Base-by-base conservation (phyloP, 2,113 vertebrate species). In the Eclectus roratus region DNA sequence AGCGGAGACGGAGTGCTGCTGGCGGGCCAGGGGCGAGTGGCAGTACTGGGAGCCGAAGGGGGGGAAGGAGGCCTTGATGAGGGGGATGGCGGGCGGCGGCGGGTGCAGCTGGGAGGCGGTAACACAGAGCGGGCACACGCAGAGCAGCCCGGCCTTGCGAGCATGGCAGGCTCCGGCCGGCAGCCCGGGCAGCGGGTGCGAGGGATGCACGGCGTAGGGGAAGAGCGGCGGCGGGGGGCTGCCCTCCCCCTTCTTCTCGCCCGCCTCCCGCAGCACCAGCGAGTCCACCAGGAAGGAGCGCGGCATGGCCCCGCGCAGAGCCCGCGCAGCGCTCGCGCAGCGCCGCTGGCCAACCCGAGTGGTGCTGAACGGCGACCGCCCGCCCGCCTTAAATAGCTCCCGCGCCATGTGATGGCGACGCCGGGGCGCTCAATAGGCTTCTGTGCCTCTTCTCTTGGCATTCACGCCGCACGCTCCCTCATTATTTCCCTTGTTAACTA, bases 401-500 rank as follows among this genome's bases (percentile, higher is more conserved):
- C 97, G 93, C 96, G 98, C 98, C 99, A 99, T 99, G 99, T 99
- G 99, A 99, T 98, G 98, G 98, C 98, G 98, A 98, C 98, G 98
- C 98, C 97, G 97, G 98, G 98, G 98, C 98, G 97, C 98, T 99
- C 99, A 99, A 99, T 99, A 98, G 99, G 98, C 98, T 99, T 98
- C 99, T 99, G 99, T 99, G 99, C 98, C 98, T 98, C 98, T 99
- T 98, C 99, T 99, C 98, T 98, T 98, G 99, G 99, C 98, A 99
- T 99, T 99, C 99, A 99, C 98, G 99, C 98, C 98, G 99, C 99
- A 99, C 99, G 99, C 99, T 98, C 99, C 99, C 98, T 99, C 98
- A 99, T 99, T 99, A 99, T 99, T 99, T 99, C 99, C 99, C 99
- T 99, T 99, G 99, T 99, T 99, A 99, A 99, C 99, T 99, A 99